A percentile compares a stretch with the other conserved stretches of the same genome.
These are phyloP conservation scores for Pardalotus punctatus DNA, from an alignment of 2,113 vertebrate genomes.

Conservation along the genomic window DNA sequence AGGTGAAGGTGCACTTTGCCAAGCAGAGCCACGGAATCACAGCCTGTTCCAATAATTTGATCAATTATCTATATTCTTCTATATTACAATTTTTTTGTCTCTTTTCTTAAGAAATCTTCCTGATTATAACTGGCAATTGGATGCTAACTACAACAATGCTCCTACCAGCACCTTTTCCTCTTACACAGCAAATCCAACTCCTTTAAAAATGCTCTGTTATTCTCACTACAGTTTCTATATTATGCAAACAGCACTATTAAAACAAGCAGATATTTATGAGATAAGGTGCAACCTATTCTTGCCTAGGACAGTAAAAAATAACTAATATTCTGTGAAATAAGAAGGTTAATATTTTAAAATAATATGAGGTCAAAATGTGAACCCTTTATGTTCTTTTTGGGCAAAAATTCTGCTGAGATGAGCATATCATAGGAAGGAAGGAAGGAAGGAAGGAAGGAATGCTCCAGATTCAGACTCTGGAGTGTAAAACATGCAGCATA, in stretches of 20 bases:
- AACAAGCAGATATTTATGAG: neutral
- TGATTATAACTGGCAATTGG: neutral
- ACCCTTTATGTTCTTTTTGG: neutral
- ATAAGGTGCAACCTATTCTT: neutral
- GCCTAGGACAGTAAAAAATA: neutral
- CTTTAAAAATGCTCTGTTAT: neutral
- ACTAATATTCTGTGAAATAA: neutral
- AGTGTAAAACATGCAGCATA: conserved; percentile 3
- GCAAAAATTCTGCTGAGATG: neutral
- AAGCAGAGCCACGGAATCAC: neutral
- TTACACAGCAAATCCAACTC: neutral
- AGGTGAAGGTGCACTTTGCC: neutral
- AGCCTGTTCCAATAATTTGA: neutral
- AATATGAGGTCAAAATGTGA: neutral
- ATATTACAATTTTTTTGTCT: neutral
- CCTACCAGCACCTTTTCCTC: neutral
- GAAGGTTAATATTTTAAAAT: neutral
- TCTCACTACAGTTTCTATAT: neutral
- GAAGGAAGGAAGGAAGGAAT: neutral
- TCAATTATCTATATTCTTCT: neutral
- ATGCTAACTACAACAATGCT: neutral
- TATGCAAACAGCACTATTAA: neutral
- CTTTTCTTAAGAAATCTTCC: neutral
- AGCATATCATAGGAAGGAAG: neutral
- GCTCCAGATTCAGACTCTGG: neutral